Evolutionary conservation across 2,888 invertebrate species (phyloP), one percentile per base, ranked within the genome.

Genomic region (Eugnorisma glareosa): DNA sequence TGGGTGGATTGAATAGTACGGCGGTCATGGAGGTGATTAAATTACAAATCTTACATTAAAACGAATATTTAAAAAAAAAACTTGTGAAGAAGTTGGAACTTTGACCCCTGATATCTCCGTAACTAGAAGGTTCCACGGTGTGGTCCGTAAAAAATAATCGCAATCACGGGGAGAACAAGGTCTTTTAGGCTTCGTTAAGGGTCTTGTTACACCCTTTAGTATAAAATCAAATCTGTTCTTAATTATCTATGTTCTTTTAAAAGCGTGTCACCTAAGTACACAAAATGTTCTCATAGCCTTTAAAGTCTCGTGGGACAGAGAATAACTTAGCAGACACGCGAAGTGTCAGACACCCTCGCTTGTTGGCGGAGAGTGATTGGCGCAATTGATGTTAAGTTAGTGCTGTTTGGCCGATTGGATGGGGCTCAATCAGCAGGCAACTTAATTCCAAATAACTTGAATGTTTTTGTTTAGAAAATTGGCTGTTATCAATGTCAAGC

Each of bases 341-440:
- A 45, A 51, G 15, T 37, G n/a, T 35, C 67, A 28, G 48, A 37
- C 72, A 68, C 35, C 18, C 63, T 69, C 43, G 40, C 57, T 18
- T 21, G 15, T 48, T 18, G 4, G n/a, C 4, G 37, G 31, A 59
- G n/a, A 75, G 51, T 75, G 37, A 81, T 75, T 76, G 45, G 45
- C n/a, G 3, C 68, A 81, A 82, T 82, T 72, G 64, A 71, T 18
- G 54, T 35, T 63, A 72, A 72, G 67, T 51, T 57, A 21, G 72
- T 43, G 48, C 45, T 63, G 63, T 35, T 24, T 21, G 37, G 18
- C 18, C 7, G 59, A 70, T 77, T 75, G 69, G 10, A 31, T 71
- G 28, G 75, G 37, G 70, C 51, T 61, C 6, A 48, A 77, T 66
- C 45, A 64, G n/a, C 18, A 54, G 13, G 37, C 45, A 63, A 63